Percentiles rank a stretch among this genome's conserved stretches.
Conservation (phyloP, 2,797 vertebrate genomes). For the Philypnodon macrostomus region DNA sequence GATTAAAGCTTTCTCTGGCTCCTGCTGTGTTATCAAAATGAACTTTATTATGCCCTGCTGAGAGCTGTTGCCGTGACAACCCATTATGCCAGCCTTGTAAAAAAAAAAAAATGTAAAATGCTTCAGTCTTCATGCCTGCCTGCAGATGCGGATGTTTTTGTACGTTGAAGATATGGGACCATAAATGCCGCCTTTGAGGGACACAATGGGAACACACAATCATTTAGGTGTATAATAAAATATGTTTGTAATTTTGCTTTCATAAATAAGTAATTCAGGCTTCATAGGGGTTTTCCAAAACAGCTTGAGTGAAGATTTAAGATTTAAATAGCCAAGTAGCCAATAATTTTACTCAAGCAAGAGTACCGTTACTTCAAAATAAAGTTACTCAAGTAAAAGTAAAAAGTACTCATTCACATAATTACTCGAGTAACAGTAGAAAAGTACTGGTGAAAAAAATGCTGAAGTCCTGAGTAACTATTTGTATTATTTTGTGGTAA, state of each 20-base stretch:
- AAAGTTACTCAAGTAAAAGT: too few species aligned
- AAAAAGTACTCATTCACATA: too few species aligned
- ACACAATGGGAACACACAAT: not conserved
- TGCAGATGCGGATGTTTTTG: constrained; percentile 19
- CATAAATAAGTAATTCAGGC: constrained; percentile 37
- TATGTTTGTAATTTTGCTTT: constrained; percentile 38
- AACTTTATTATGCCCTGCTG: constrained; percentile 62
- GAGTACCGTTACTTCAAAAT: too few species aligned
- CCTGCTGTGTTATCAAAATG: constrained; percentile 66
- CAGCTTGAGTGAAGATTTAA: too few species aligned
- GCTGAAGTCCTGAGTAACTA: too few species aligned
- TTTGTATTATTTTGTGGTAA: too few species aligned
- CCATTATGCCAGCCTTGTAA: constrained; percentile 46
- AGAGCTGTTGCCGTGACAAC: constrained; percentile 50
- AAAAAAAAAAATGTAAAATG: too few species aligned
- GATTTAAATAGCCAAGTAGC: too few species aligned
- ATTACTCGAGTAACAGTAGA: too few species aligned
- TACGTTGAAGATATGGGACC: constrained; percentile 18
- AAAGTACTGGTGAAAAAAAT: too few species aligned
- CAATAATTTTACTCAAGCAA: too few species aligned
- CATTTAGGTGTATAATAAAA: constrained; percentile 34
- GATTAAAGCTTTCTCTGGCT: constrained; percentile 55
- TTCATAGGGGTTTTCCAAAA: constrained; percentile 14
- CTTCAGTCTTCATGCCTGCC: constrained; percentile 14
- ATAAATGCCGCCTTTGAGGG: constrained; percentile 16